Evolutionary conservation across 2,888 invertebrate genomes (phyloP), one percentile per base, ranked within the genome.

Genomic region (Galerucella calmariensis): DNA sequence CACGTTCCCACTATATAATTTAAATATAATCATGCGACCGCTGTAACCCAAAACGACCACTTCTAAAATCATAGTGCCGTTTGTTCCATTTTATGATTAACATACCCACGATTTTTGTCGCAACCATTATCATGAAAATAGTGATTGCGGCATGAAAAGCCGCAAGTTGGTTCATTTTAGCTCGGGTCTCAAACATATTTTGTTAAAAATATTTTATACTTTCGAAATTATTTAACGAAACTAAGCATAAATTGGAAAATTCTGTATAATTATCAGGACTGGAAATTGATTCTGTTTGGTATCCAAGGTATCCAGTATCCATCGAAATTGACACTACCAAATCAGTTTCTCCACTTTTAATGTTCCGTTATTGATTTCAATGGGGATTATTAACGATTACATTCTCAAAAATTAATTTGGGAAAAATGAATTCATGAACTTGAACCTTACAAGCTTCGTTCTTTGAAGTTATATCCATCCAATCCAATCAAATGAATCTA

Each of bases 61-160:
- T 56, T 9, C 10, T n/a, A 48, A 62, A 69, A 51, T 69, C 67
- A 67, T 67, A 61, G 67, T 35, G 35, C 44, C 62, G 51, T 67
- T 61, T 69, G 61, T 67, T 61, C 16, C 51, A 67, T 59, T 44
- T 61, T 53, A 46, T 66, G 62, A 74, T 74, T 70, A 74, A 61
- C 63, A 70, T 67, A 62, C 70, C 44, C 70, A 67, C 58, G 35
- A 63, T 70, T 74, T 74, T 74, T 70, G 74, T 67, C 74, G 70
- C 67, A 74, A 20, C 53, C 74, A 70, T 62, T 74, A 70, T 41
- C 70, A 53, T 74, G 65, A 16, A 68, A 61, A 51, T 68, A 67
- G 67, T 62, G 68, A 68, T 73, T 68, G 67, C 72, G 56, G 66
- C 62, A 68, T 67, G 51, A 48, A 11, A 69, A 67, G 35, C 58